A percentile compares a stretch with the other conserved stretches of the same genome.
phyloP scores from a whole-genome alignment of 1,140 invertebrate genomes.

The Aphidius gifuensis region DNA sequence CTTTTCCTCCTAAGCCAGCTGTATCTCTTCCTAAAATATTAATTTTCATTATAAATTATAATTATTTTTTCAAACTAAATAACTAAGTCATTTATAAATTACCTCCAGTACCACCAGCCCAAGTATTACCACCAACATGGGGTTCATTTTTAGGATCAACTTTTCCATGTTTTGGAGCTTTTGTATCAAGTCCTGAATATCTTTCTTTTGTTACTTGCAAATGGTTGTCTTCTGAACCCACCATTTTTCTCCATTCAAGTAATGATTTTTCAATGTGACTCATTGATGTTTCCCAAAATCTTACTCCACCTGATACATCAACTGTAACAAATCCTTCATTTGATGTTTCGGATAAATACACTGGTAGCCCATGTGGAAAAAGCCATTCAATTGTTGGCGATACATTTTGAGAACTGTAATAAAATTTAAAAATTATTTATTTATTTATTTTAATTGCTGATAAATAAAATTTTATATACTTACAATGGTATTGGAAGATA shows the following conservation, averaged over 20 bases:
- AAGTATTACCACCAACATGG: conserved; percentile 94
- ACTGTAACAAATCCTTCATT: conserved; percentile 58
- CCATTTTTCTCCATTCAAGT: conserved; percentile 43
- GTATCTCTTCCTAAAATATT: conserved; percentile 68
- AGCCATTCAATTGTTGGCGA: conserved; percentile 41
- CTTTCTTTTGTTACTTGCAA: conserved; percentile 73
- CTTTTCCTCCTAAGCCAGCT: conserved; percentile 90
- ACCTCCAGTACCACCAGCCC: conserved; percentile 92
- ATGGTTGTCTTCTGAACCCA: conserved; percentile 57
- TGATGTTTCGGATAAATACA: conserved; percentile 38
- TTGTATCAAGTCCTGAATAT: conserved; percentile 70
- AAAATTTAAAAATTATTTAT: conserved; percentile 20
- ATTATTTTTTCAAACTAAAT: not conserved
- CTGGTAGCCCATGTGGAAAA: conserved; percentile 48
- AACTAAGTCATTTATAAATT: conserved; percentile 13
- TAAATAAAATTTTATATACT: conserved; percentile 28
- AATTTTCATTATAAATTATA: not conserved
- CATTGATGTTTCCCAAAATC: conserved; percentile 62
- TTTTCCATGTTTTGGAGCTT: conserved; percentile 88
- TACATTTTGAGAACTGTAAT: conserved; percentile 27
- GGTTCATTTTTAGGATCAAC: conserved; percentile 82
- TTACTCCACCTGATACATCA: conserved; percentile 60
- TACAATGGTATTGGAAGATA: conserved; percentile 63
- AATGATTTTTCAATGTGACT: conserved; percentile 52
- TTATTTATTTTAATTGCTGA: not conserved